Base-by-base conservation (phyloP, 2,113 vertebrate species). In the Entomyzon cyanotis region DNA sequence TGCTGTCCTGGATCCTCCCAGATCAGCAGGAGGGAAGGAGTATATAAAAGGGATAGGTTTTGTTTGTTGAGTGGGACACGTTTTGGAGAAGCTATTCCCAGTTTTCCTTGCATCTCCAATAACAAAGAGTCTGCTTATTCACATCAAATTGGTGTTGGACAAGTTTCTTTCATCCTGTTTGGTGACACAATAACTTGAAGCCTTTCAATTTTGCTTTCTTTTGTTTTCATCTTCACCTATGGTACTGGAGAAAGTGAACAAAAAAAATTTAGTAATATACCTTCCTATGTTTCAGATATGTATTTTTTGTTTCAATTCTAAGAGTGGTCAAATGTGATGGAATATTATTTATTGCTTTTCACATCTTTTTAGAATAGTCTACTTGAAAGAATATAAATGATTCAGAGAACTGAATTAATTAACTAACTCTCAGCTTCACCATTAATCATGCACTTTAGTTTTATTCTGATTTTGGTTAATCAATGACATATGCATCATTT, bases 401-500 rank as follows among this genome's bases (percentile, higher is more conserved):
- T 81, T 3, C 25, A n/a, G n/a, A 87, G 55, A 89, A 81, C 35
- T 39, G 52, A 85, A 92, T 83, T 89, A 73, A 84, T 94, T 92
- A 87, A 59, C 46, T 77, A 77, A 5, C 30, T 88, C 64, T 80
- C 50, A 92, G 18, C 13, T 84, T 92, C 59, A 31, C 46, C 23
- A 84, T 92, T 95, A 86, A 94, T 95, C 76, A 76, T 83, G 47
- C 25, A 47, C 16, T 86, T 90, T 83, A 85, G 75, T 90, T 87
- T 83, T 28, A 47, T 90, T 92, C 58, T 95, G 67, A 83, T 90
- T 95, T 92, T 80, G 44, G 44, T 86, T 93, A 81, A 91, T 91
- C 82, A 96, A 89, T 94, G 69, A 59, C 39, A 87, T 64, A 77
- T 62, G 27, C 49, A 87, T 90, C 44, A 60, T 90, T 92, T 92